Conservation (phyloP, 1,140 invertebrate genomes). For the Camponotus vicinus region DNA sequence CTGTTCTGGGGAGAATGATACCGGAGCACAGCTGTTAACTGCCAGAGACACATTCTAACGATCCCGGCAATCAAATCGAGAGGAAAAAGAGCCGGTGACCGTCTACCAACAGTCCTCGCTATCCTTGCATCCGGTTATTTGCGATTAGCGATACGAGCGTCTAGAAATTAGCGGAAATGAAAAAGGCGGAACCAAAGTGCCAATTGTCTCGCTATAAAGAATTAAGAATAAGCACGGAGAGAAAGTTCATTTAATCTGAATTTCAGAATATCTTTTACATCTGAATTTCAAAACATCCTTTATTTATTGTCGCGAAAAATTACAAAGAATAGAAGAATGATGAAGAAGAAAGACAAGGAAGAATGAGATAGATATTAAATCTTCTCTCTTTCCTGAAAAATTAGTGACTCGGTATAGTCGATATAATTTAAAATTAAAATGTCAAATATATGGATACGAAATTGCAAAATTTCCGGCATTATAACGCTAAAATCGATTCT, state of each 20-base stretch:
- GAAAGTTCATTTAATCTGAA: background rate
- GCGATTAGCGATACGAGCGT: slow-evolving; percentile 7
- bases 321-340: background rate
- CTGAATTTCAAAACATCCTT: background rate
- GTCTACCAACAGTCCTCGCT: slow-evolving; percentile 25
- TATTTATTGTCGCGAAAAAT: background rate
- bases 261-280: background rate
- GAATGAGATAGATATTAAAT: background rate
- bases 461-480: background rate
- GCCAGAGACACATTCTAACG: slow-evolving; percentile 53
- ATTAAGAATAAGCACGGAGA: background rate
- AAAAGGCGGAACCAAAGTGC: background rate
- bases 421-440: background rate
- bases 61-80: slow-evolving; percentile 40
- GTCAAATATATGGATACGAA: too few species aligned
- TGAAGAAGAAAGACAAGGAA: too few species aligned
- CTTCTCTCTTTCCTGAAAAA: background rate
- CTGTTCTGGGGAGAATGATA: slow-evolving; percentile 46
- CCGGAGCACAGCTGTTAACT: slow-evolving; percentile 51
- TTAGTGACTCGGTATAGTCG: background rate
- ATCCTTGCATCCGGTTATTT: slow-evolving; percentile 23
- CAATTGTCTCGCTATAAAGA: background rate
- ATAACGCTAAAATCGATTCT: background rate
- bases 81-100: slow-evolving; percentile 43
- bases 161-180: background rate